phyloP scores from a whole-genome alignment of 2,888 invertebrate genomes.

The Ophion slaviceki region DNA sequence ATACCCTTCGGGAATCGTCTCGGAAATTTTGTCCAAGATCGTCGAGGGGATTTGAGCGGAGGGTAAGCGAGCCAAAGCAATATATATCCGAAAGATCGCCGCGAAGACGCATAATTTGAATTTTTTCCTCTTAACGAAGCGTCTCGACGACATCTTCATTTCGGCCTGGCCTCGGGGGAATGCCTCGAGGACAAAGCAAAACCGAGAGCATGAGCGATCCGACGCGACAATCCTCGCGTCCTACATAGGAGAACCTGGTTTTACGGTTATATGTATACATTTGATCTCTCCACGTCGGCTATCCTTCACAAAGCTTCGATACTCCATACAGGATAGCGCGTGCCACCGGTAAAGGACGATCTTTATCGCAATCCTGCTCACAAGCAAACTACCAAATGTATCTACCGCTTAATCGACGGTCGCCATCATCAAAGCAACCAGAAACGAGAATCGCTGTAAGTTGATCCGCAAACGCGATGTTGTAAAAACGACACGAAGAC shows the following conservation, averaged over 20 bases:
- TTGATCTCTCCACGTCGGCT: conserved; percentile 8
- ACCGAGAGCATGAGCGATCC: conserved; percentile 5
- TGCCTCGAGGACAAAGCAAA: conserved; percentile 11
- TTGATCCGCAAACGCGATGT: conserved; percentile 16
- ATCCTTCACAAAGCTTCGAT: conserved; percentile 43
- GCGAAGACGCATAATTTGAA: conserved; percentile 61
- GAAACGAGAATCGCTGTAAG: conserved; percentile 5
- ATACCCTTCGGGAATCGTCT: conserved; percentile 4
- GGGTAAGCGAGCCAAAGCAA: background rate
- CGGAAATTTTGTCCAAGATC: conserved; percentile 39
- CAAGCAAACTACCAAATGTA: conserved; percentile 56
- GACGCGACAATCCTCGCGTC: conserved; percentile 27
- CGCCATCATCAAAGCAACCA: conserved; percentile 61
- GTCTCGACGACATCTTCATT: conserved; percentile 62
- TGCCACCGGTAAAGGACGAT: conserved; percentile 49
- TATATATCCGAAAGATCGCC: conserved; percentile 41
- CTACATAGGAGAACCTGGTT: background rate
- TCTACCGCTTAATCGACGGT: conserved; percentile 46
- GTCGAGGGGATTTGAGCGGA: conserved; percentile 1
- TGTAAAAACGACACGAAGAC: conserved; percentile 40
- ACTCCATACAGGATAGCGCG: conserved; percentile 38
- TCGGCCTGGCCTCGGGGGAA: conserved; percentile 46
- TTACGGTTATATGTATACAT: background rate
- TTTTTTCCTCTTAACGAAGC: conserved; percentile 65
- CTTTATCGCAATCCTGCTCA: conserved; percentile 54